phyloP scores from a whole-genome alignment of 2,797 vertebrate genomes.

The Mormyrops attenuatus region DNA sequence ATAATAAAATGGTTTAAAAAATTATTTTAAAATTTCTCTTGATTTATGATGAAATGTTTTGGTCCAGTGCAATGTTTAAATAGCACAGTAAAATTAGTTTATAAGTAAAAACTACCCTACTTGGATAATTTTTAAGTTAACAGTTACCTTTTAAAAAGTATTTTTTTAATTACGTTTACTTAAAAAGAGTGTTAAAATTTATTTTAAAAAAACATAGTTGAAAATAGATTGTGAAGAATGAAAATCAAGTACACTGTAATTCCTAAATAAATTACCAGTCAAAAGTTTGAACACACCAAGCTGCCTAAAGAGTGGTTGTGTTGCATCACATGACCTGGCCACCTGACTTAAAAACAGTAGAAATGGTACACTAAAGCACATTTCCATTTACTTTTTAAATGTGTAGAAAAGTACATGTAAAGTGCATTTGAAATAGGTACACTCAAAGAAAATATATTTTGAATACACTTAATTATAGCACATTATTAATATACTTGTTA shows the following conservation, averaged over 20 bases:
- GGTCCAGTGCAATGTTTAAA: neutral
- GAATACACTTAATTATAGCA: neutral
- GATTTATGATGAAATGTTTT: neutral
- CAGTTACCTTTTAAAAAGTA: neutral
- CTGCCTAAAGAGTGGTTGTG: neutral
- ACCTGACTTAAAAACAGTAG: neutral
- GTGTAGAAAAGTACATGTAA: neutral
- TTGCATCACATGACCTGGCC: neutral
- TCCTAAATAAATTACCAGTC: neutral
- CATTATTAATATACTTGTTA: neutral
- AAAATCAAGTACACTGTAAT: neutral
- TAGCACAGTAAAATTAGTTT: neutral
- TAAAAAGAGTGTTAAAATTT: neutral
- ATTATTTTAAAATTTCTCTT: no score
- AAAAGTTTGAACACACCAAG: neutral
- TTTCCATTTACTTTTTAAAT: neutral
- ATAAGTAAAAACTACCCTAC: neutral
- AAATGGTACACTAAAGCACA: neutral
- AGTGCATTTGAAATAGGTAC: neutral
- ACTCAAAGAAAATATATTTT: neutral
- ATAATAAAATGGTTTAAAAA: no score
- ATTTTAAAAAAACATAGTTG: neutral
- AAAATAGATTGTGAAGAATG: neutral
- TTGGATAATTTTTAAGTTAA: neutral
- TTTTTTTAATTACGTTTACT: neutral